Evolutionary conservation across 1,140 invertebrate genomes (phyloP).

Genomic region (Solen grandis): DNA sequence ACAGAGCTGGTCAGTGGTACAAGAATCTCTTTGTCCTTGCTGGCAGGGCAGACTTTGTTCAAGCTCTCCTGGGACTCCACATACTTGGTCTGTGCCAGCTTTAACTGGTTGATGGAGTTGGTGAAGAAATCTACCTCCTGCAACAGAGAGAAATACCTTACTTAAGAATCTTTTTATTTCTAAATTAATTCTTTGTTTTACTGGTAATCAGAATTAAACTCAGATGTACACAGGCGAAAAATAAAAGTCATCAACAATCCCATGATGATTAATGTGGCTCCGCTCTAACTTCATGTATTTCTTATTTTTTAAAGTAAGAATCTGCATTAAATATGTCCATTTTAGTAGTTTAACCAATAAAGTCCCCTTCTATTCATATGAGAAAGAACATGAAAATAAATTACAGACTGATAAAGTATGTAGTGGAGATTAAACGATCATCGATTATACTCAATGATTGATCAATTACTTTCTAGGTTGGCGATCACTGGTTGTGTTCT

Average conservation of each 20-base stretch:
- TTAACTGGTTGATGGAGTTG: slow-evolving; percentile 92
- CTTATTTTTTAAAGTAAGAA: neutral
- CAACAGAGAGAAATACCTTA: slow-evolving; percentile 74
- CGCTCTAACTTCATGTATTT: neutral
- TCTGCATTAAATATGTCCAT: neutral
- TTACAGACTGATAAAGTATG: too few relatives aligned
- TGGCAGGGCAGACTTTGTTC: slow-evolving; percentile 88
- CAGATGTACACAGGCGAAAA: neutral
- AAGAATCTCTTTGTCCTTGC: slow-evolving; percentile 87
- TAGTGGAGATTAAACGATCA: too few relatives aligned
- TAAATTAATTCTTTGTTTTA: slow-evolving; percentile 16
- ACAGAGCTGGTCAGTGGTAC: slow-evolving; percentile 95
- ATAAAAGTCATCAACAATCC: neutral
- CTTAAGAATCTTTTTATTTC: slow-evolving; percentile 18
- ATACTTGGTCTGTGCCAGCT: slow-evolving; percentile 94
- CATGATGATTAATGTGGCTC: neutral
- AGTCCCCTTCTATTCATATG: too few relatives aligned
- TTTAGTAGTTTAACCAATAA: too few relatives aligned
- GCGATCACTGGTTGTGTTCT: too few relatives aligned
- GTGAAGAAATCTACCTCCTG: slow-evolving; percentile 93
- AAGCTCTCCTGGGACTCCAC: slow-evolving; percentile 92
- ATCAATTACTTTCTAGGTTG: too few relatives aligned
- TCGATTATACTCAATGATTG: too few relatives aligned
- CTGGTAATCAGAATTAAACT: slow-evolving; percentile 50
- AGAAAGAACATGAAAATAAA: too few relatives aligned